Conservation (phyloP, 2,113 vertebrate genomes). For the Platycercus adscitus region DNA sequence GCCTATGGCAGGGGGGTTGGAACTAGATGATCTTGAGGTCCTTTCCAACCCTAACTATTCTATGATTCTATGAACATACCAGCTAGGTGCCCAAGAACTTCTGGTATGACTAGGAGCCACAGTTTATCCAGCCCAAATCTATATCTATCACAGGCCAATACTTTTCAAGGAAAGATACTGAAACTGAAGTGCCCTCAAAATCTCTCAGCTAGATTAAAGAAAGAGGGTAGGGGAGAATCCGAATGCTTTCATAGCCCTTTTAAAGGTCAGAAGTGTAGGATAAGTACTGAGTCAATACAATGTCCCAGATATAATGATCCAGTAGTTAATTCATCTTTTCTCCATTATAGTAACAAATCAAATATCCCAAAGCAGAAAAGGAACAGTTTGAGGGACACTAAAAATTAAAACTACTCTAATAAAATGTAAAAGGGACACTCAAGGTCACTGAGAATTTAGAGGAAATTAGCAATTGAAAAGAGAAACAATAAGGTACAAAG, state of each 20-base stretch:
- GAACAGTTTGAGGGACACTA: not conserved
- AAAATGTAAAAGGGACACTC: not conserved
- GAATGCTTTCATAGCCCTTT: not conserved
- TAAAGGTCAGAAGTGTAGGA: not conserved
- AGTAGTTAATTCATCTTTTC: not conserved
- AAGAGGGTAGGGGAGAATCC: fast-evolving
- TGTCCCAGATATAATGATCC: not conserved
- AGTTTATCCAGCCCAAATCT: not conserved
- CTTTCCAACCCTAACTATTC: no score
- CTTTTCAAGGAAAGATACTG: not conserved
- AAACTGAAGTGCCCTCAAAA: not conserved
- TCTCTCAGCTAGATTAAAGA: not conserved
- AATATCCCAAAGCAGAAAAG: not conserved
- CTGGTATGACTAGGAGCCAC: not conserved
- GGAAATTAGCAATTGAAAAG: not conserved
- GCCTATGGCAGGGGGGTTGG: no score
- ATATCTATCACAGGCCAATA: not conserved
- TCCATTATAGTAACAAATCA: not conserved
- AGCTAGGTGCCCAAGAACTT: not conserved
- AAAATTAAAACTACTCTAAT: not conserved
- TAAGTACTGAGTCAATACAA: not conserved
- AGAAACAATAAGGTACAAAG: not conserved
- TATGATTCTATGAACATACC: no score
- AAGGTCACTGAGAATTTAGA: not conserved
- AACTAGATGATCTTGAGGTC: no score